Base-by-base conservation (phyloP, 2,797 vertebrate genomes). In the Mormyrus proboscirostris region DNA sequence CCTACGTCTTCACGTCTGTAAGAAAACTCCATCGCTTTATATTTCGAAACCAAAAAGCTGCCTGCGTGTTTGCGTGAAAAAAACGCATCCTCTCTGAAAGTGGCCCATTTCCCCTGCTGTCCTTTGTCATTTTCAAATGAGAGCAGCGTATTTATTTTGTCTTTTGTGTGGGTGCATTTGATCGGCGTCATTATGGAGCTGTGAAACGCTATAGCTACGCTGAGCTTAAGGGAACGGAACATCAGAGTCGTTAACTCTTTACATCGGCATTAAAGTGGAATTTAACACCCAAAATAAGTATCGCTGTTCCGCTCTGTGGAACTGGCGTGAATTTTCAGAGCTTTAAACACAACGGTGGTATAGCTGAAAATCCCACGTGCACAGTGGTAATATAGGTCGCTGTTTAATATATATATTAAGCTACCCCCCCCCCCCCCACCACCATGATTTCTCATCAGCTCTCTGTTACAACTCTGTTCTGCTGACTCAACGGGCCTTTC, bases 71-170 rank as follows among this genome's bases (percentile, higher is more conserved):
- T 86, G 62, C 51, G 53, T 90, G 90, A 90, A 90, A 88, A 88
- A 88, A 88, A 90, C 50, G 82, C 88, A 88, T 90, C 79, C 76
- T 41, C n/a, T 69, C 86, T 49, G 49, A 85, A 69, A 89, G 29
- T 69, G 33, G 22, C 29, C 51, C 22, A n/a, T 22, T 51, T 65
- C 88, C 87, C 51, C 87, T 53, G 16, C 65, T 69, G 85, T 87
- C 22, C 73, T 84, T 65, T 87, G 49, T 69, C 65, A 41, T 51
- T 53, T 88, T 88, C 79, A 89, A 90, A 88, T 86, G 87, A 90
- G 89, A 89, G 88, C 89, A 89, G 89, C 86, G 87, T 90, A 89
- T 82, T 90, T 91, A 90, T 89, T 86, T 88, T 86, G 89, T 83
- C 86, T 89, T 88, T 86, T 86, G 16, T 57, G 90, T 89, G 90